Evolutionary conservation across 2,797 vertebrate species (phyloP).

Genomic region (Chrysocyon brachyurus): DNA sequence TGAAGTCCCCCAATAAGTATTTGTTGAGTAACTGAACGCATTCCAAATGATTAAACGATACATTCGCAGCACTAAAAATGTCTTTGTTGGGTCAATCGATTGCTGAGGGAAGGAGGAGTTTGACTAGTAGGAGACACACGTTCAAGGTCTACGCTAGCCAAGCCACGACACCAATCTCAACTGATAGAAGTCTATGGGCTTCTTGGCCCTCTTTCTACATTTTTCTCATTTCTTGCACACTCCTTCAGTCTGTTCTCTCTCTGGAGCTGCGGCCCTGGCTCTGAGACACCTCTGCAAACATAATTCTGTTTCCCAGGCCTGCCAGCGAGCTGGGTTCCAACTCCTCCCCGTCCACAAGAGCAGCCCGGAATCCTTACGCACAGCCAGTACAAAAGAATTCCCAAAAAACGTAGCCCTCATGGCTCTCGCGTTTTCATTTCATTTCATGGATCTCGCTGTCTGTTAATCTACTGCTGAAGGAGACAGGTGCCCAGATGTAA

Average conservation of each 20-base stretch:
- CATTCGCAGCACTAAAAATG: too few relatives aligned
- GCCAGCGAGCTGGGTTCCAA: not conserved
- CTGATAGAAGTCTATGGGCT: not conserved
- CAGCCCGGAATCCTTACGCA: not conserved
- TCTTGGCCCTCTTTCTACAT: not conserved
- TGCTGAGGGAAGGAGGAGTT: not conserved
- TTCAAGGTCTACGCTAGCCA: not conserved
- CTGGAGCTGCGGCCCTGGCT: not conserved
- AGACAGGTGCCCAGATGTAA: not conserved
- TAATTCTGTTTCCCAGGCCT: not conserved
- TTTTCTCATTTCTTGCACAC: not conserved
- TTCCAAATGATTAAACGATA: not conserved
- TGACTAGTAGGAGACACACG: not conserved
- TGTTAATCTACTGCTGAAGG: not conserved
- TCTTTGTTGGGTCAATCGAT: not conserved
- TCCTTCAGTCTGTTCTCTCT: not conserved
- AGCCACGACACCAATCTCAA: rapidly evolving
- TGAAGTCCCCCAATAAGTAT: not conserved
- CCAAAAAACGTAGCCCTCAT: rapidly evolving
- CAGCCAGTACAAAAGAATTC: not conserved
- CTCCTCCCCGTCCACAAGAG: not conserved
- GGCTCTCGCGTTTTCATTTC: not conserved
- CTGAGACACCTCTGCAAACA: not conserved
- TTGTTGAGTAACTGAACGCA: not conserved
- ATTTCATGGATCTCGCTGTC: too few relatives aligned